Evolutionary conservation across 2,797 vertebrate genomes (phyloP).

Genomic region (Chanos chanos): DNA sequence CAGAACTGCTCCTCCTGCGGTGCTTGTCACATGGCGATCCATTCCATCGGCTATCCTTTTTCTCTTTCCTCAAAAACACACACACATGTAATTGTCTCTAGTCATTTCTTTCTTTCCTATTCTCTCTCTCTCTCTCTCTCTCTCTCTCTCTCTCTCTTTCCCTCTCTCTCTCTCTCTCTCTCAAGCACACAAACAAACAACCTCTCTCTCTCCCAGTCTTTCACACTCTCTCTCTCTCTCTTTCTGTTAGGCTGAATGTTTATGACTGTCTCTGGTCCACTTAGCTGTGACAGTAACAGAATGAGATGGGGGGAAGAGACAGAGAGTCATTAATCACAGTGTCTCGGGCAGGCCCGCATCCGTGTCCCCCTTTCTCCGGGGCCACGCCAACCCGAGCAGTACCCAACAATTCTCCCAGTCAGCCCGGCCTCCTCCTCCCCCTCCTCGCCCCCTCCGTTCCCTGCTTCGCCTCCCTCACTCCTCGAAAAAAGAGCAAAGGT

Average conservation of each 20-base stretch:
- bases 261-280: conserved; percentile 76
- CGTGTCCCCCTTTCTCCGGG: no score
- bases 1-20: no score
- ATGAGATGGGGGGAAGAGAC: conserved; percentile 67
- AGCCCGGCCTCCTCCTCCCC: conserved; percentile 47
- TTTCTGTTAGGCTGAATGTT: conserved; percentile 70
- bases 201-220: no score
- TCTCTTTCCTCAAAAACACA: no score
- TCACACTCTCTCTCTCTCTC: no score
- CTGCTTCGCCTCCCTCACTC: no score
- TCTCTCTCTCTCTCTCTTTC: conserved; percentile 1
- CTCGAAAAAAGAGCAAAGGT: conserved; percentile 43
- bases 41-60: no score
- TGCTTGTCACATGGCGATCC: no score
- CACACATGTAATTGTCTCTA: no score
- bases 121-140: conserved; percentile 28
- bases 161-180: conserved; percentile 54
- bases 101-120: conserved; percentile 29
- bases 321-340: conserved; percentile 68
- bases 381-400: no score
- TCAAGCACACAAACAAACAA: no score
- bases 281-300: conserved; percentile 78
- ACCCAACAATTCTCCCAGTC: conserved; percentile 53
- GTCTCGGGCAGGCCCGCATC: conserved; percentile 62
- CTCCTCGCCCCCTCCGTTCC: neutral